These are phyloP conservation scores for Hyperoplus lanceolatus DNA, from an alignment of 2,797 vertebrate species.

Conservation along the genomic window DNA sequence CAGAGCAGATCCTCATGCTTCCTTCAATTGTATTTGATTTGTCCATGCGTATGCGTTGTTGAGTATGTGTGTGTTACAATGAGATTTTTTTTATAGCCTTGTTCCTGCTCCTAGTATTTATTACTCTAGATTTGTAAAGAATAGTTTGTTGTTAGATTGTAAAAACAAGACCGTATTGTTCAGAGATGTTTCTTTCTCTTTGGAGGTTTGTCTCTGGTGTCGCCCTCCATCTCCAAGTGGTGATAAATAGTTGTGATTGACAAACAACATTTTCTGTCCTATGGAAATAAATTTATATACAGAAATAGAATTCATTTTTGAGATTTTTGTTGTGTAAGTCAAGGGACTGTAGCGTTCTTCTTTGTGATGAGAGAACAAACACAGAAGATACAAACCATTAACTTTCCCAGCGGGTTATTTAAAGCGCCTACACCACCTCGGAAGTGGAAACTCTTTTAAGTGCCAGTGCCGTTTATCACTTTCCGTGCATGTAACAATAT, in stretches of 20 bases:
- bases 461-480: slow-evolving; percentile 60
- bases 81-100: slow-evolving; percentile 71
- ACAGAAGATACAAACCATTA: slow-evolving; percentile 46
- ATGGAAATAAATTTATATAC: slow-evolving; percentile 83
- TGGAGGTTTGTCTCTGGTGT: slow-evolving; percentile 65
- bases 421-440: slow-evolving; percentile 54
- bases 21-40: slow-evolving; percentile 53
- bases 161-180: slow-evolving; percentile 71
- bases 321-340: slow-evolving; percentile 57
- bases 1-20: slow-evolving; percentile 56
- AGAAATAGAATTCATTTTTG: slow-evolving; percentile 78
- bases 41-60: slow-evolving; percentile 26
- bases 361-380: slow-evolving; percentile 41
- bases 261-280: slow-evolving; percentile 62
- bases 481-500: slow-evolving; percentile 52
- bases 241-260: slow-evolving; percentile 72
- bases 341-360: slow-evolving; percentile 52
- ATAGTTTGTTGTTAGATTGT: slow-evolving; percentile 77
- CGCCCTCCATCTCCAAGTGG: slow-evolving; percentile 67
- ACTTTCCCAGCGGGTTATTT: slow-evolving; percentile 78
- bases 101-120: slow-evolving; percentile 84
- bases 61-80: slow-evolving; percentile 34
- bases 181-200: slow-evolving; percentile 68
- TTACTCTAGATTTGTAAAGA: slow-evolving; percentile 82
- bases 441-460: slow-evolving; percentile 72